Base-by-base conservation (phyloP, 2,888 invertebrate genomes). In the Erebia ligea region DNA sequence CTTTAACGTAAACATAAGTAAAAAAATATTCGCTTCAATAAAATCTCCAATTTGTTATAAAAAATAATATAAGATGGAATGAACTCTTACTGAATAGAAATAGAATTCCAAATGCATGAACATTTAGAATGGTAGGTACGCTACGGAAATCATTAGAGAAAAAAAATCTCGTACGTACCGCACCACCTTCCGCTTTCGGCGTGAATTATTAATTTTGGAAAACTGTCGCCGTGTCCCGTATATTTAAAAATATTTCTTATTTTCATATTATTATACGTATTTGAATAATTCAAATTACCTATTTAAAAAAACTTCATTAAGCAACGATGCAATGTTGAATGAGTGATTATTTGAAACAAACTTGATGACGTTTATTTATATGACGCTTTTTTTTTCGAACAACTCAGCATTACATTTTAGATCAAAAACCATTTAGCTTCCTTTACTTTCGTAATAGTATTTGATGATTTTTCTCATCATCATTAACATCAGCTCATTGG, bases 91-190 rank as follows among this genome's bases (percentile, higher is more conserved):
- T 15, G 3, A 15, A 62, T 21, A 8, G 19, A 21, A 48, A 62
- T 62, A 62, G 13, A 21, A 21, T 48, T 4, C 3, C 1, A 19
- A 19, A 15, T 48, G 19, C 45, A 1, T 19, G 8, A 62, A 62
- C 19, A 48, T 48, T 62, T 62, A 62, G 15, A 62, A 11, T 15
- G 6, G 19, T 48, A 45, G 62, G 62, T 62, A 48, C 21, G 61
- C 42, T 40, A 13, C 68, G 68, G 68, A 68, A 61, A 61, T 68
- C 61, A 68, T 68, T 68, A 68, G 59, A 59, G 61, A 61, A 68
- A 68, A 67, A 67, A 45, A 54, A 61, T 68, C 54, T 59, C 67
- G 59, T 19, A 52, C 59, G 21, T 52, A 59, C 67, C 50, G 40
- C 34, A n/a, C 3, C 17, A 40, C 50, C 25, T 48, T 45, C 67